Conservation (phyloP, 2,797 vertebrate genomes). For the Mus caroli region DNA sequence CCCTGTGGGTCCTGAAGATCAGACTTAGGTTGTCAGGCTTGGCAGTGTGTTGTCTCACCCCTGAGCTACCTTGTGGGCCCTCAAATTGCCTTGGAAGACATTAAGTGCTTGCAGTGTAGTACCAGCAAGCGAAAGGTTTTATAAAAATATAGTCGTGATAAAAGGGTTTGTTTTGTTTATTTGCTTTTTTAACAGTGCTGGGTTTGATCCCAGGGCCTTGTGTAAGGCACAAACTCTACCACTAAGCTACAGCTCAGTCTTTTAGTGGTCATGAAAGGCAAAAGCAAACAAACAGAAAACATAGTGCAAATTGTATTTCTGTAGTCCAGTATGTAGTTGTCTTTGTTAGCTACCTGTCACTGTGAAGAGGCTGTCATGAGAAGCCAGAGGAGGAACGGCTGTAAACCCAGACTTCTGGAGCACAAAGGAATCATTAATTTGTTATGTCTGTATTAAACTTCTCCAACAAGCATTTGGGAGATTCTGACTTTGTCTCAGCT, state of each 20-base stretch:
- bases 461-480: neutral
- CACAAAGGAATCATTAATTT: neutral
- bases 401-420: neutral
- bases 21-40: neutral
- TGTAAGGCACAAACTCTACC: neutral
- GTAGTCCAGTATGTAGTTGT: neutral
- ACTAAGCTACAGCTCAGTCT: neutral
- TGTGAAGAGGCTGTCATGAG: neutral
- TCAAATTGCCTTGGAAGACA: slow-evolving; percentile 42
- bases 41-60: neutral
- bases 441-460: neutral
- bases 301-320: neutral
- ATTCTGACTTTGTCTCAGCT: neutral
- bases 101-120: slow-evolving; percentile 26
- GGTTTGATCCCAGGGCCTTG: neutral
- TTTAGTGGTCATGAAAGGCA: neutral
- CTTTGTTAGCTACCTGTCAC: neutral
- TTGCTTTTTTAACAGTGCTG: neutral
- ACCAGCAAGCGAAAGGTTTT: slow-evolving; percentile 32
- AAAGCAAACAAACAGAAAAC: neutral
- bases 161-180: neutral
- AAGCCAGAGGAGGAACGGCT: neutral
- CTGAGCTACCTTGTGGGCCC: neutral
- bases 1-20: neutral
- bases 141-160: neutral